Conservation (phyloP, 2,888 invertebrate species). For the Caenorhabditis japonica region DNA sequence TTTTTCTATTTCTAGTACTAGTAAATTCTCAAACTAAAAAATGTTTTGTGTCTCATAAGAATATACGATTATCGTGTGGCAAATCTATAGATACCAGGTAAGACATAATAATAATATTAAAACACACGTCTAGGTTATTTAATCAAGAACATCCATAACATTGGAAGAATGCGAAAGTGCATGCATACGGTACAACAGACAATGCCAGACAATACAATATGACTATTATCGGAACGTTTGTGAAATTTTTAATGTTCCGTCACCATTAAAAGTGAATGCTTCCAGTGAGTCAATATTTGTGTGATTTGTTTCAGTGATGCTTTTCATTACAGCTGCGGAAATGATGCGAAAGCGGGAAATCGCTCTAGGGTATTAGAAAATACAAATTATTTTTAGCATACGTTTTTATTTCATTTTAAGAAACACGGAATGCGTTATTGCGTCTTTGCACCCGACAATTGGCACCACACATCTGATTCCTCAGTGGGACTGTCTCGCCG, state of each 20-base stretch:
- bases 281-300: constrained; percentile 12
- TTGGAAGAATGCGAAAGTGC: constrained; percentile 53
- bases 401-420: constrained; percentile 7
- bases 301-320: neutral
- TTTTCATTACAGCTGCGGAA: constrained; percentile 17
- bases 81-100: constrained; percentile 44
- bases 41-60: constrained; percentile 52
- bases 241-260: constrained; percentile 51
- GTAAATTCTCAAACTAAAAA: constrained; percentile 18
- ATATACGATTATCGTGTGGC: constrained; percentile 51
- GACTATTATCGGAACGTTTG: constrained; percentile 58
- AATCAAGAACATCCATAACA: constrained; percentile 30
- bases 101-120: neutral
- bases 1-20: constrained; percentile 11
- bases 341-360: constrained; percentile 25
- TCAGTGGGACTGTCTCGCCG: constrained; percentile 44
- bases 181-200: constrained; percentile 45
- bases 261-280: constrained; percentile 45
- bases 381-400: neutral
- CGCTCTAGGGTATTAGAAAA: constrained; percentile 20
- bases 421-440: constrained; percentile 42
- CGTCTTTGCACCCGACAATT: constrained; percentile 39
- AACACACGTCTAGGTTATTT: neutral
- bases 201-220: constrained; percentile 58
- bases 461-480: constrained; percentile 47